Evolutionary conservation across 2,888 invertebrate genomes (phyloP).

Genomic region (Linnaemya tessellans): DNA sequence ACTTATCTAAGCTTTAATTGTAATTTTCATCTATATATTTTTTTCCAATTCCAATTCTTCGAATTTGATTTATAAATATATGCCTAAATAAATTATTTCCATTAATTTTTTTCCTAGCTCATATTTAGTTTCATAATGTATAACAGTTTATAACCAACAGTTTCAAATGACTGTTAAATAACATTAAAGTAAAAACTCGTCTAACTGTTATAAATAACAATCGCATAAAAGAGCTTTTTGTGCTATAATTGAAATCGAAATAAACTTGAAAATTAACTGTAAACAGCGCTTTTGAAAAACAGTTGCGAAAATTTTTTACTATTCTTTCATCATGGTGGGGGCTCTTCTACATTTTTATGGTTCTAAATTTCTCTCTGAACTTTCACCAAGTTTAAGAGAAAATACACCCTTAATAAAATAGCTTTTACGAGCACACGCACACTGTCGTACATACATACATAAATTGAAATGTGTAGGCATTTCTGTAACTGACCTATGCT

Average conservation of each 20-base stretch:
- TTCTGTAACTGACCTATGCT: conserved; percentile 58
- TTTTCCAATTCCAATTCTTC: too few species aligned
- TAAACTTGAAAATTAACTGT: background rate
- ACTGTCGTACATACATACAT: background rate
- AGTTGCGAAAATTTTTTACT: conserved; percentile 33
- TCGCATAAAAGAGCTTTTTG: conserved; percentile 40
- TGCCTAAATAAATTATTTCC: too few species aligned
- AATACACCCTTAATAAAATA: conserved; percentile 7
- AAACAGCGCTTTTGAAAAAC: conserved; percentile 31
- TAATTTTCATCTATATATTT: too few species aligned
- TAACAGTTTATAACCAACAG: background rate
- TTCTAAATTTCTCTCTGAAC: background rate
- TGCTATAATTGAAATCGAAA: background rate
- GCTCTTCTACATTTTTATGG: background rate
- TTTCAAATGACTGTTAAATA: background rate
- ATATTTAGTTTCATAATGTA: background rate
- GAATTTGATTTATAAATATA: too few species aligned
- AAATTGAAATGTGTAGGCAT: background rate
- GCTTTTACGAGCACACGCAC: background rate
- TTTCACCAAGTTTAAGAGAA: conserved; percentile 61
- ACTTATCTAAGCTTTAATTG: too few species aligned
- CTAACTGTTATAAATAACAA: background rate
- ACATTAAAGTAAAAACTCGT: background rate
- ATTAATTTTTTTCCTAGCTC: too few species aligned
- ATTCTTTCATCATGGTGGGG: background rate